Conservation (phyloP, 2,888 invertebrate genomes). For the Trichogramma evanescens region DNA sequence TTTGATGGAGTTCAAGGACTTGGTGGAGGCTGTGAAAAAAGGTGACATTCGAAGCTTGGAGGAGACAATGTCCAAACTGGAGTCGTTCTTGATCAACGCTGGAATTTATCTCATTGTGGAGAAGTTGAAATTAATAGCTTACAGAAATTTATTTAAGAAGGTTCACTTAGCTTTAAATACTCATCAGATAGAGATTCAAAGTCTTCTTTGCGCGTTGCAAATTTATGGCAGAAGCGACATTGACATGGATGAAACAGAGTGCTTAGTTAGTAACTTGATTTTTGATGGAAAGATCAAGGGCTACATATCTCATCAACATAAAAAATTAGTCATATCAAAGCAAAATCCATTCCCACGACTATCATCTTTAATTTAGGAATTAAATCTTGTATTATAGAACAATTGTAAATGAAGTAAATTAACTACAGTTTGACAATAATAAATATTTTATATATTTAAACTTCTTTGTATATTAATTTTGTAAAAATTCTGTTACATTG, state of each 20-base stretch:
- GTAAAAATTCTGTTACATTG: too few species aligned
- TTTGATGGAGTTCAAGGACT: constrained; percentile 81
- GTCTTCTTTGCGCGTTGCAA: constrained; percentile 75
- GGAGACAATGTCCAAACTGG: constrained; percentile 75
- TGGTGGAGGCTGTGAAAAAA: constrained; percentile 80
- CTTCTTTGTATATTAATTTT: too few species aligned
- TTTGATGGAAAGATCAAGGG: constrained; percentile 96
- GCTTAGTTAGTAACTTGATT: constrained; percentile 93
- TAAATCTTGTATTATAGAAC: too few species aligned
- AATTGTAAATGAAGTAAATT: too few species aligned
- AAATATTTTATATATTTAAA: too few species aligned
- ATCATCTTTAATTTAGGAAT: constrained; percentile 53
- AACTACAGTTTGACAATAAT: too few species aligned
- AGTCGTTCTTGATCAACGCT: constrained; percentile 87
- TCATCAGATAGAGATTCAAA: constrained; percentile 83
- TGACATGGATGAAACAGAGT: constrained; percentile 90
- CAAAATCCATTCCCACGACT: constrained; percentile 88
- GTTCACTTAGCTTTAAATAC: constrained; percentile 70
- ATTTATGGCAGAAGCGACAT: constrained; percentile 78
- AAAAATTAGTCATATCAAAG: constrained; percentile 95
- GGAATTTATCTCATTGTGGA: constrained; percentile 98
- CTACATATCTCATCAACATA: constrained; percentile 94
- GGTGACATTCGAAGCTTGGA: constrained; percentile 83
- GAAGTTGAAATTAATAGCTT: constrained; percentile 89
- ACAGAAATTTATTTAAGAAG: constrained; percentile 92